Base-by-base conservation (phyloP, 2,113 vertebrate species). In the Pithys albifrons region DNA sequence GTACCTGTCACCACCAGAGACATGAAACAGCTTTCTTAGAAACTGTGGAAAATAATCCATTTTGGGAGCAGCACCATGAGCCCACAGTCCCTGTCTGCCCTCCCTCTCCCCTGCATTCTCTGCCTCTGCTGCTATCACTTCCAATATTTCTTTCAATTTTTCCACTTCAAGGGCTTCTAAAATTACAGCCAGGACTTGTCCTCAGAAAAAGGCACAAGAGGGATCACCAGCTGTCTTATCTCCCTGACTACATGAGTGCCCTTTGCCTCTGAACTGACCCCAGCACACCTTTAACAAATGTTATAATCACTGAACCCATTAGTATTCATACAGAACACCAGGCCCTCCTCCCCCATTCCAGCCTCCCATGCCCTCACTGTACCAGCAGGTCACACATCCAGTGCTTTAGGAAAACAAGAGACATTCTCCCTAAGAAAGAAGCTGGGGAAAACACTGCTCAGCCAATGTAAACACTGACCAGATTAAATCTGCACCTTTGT, bases 181-280 rank as follows among this genome's bases (percentile, higher is more conserved):
- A 94, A 91, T 90, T 80, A 78, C 83, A 92, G 78, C 73, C 80
- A 80, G 29, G 51, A 43, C 69, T 77, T 74, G 82, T 67, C 75
- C 85, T 83, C 55, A 51, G 71, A 18, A 90, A 82, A 93, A 79
- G 31, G 25, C 61, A 67, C 75, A 39, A 31, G 43, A 85, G 66
- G 55, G 45, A 89, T 91, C 65, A 85, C 52, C 78, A 85, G 88
- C 85, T 94, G 85, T 59, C 58, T 85, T 76, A 43, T 83, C 55
- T 83, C 79, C 59, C 74, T 52, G 81, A 39, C 74, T 91, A 14
- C 52, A 51, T 2, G 3, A 55, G 52, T 28, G 51, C 18, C 61
- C 51, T 51, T 67, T 1, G 5, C 39, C 64, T 91, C 76, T 51
- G 51, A 88, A 64, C 28, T 84, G 76, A 80, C 82, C 69, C 51